Conservation (phyloP, 2,113 vertebrate genomes). For the Tachycineta bicolor region DNA sequence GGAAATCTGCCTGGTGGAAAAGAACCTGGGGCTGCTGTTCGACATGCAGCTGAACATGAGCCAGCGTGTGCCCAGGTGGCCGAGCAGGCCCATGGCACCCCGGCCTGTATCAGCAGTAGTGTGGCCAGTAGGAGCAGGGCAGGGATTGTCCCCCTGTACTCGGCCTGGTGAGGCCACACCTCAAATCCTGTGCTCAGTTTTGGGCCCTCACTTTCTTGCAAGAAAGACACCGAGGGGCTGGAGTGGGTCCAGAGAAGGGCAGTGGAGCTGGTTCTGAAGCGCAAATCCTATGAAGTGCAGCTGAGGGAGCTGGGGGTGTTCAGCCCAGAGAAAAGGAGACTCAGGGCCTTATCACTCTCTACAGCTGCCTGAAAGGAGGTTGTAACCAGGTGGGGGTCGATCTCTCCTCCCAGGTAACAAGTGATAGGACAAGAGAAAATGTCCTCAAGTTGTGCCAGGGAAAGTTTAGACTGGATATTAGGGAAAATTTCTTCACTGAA, state of each 20-base stretch:
- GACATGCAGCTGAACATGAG: not conserved
- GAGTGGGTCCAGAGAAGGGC: not conserved
- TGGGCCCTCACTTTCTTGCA: not conserved
- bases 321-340: not conserved
- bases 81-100: not conserved
- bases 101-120: not conserved
- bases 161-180: rapidly evolving
- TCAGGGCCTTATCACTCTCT: rapidly evolving
- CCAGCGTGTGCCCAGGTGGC: not conserved
- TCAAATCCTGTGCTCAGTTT: not conserved
- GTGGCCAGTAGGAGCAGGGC: not conserved
- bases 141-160: not conserved
- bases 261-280: not conserved
- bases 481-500: not conserved
- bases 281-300: rapidly evolving
- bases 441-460: not conserved
- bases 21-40: not conserved
- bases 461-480: not conserved
- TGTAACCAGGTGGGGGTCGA: not conserved
- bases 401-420: not conserved
- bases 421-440: not conserved
- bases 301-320: not conserved
- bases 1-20: not conserved
- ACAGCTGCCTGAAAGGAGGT: not conserved
- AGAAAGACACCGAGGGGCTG: not conserved